A percentile compares a stretch with the other conserved stretches of the same genome.
These are phyloP conservation scores for Rissa tridactyla DNA, from an alignment of 2,113 vertebrate genomes.

Conservation along the genomic window DNA sequence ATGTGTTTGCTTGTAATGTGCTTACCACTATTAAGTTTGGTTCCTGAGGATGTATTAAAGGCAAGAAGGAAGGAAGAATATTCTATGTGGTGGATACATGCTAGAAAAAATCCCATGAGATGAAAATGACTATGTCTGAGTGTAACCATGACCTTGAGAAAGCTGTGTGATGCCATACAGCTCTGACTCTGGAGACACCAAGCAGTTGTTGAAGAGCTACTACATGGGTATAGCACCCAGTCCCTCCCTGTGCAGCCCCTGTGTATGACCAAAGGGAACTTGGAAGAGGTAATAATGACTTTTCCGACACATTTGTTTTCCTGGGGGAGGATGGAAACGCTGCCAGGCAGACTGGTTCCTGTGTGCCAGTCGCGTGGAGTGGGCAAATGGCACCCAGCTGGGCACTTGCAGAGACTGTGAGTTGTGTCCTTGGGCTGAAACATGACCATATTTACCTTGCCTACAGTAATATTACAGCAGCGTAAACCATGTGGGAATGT, in stretches of 20 bases:
- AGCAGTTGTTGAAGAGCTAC: not conserved
- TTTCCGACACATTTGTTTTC: not conserved
- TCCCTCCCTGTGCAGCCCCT: not conserved
- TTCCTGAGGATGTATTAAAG: not conserved
- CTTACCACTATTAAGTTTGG: not conserved
- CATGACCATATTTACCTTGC: not conserved
- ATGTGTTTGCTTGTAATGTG: not conserved
- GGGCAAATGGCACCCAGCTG: not conserved
- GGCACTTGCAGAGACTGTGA: not conserved
- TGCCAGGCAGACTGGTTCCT: not conserved
- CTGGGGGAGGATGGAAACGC: not conserved
- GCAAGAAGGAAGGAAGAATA: not conserved
- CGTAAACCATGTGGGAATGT: not conserved
- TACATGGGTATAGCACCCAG: not conserved
- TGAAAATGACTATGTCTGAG: not conserved
- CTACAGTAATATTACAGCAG: not conserved
- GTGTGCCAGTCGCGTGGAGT: rapidly evolving
- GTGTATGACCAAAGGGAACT: not conserved
- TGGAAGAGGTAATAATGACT: not conserved
- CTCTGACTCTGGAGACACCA: not conserved
- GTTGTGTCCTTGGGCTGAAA: not conserved
- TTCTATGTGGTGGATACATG: not conserved
- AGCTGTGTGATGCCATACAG: not conserved
- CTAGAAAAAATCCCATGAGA: not conserved
- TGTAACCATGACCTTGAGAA: not conserved